Evolutionary conservation across 2,113 vertebrate genomes (phyloP).

Genomic region (Otolemur garnettii): DNA sequence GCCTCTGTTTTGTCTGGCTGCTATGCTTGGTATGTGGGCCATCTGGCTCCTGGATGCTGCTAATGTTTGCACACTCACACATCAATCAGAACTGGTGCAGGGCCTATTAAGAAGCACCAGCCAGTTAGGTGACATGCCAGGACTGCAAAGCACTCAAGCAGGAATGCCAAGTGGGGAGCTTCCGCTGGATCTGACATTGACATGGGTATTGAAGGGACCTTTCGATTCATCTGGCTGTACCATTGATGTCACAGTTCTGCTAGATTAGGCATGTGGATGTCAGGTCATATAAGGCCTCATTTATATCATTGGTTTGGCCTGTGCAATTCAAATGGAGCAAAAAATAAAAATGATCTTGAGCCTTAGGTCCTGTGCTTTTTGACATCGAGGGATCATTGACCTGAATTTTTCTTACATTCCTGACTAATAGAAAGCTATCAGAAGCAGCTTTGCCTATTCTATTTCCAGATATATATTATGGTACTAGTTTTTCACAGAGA

Average conservation of each 20-base stretch:
- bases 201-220: not conserved
- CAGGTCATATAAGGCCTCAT: conserved; percentile 37
- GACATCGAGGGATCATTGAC: not conserved
- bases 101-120: conserved; percentile 60
- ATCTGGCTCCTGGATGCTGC: conserved; percentile 68
- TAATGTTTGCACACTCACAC: conserved; percentile 77
- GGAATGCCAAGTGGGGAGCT: conserved; percentile 16
- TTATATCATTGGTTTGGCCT: conserved; percentile 55
- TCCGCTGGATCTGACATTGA: conserved; percentile 52
- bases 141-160: conserved; percentile 52
- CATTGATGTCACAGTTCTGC: conserved; percentile 27
- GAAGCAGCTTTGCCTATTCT: not conserved
- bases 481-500: not conserved
- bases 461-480: conserved; percentile 2
- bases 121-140: conserved; percentile 64
- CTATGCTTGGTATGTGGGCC: conserved; percentile 54
- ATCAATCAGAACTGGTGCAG: conserved; percentile 69
- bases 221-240: conserved; percentile 59
- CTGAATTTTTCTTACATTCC: conserved; percentile 32
- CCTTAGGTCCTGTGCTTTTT: conserved; percentile 1
- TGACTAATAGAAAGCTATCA: conserved; percentile 42
- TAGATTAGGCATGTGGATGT: conserved; percentile 45
- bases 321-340: conserved; percentile 53
- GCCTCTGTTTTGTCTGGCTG: conserved; percentile 75
- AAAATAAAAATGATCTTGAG: conserved; percentile 37